phyloP scores from a whole-genome alignment of 1,140 invertebrate genomes.

The Eufriesea mexicana region DNA sequence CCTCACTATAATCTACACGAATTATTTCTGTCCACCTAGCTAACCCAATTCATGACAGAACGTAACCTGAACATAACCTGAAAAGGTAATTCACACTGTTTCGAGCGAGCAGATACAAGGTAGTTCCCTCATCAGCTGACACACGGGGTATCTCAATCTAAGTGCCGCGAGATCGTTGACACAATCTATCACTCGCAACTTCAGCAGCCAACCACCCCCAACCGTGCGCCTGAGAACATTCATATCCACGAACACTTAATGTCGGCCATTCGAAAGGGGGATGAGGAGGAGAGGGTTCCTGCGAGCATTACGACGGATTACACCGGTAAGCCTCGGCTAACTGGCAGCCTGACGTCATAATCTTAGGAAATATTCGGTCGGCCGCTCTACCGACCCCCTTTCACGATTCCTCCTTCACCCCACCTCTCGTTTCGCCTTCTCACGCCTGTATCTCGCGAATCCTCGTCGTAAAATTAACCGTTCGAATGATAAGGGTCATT shows the following conservation, averaged over 20 bases:
- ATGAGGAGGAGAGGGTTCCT: slow-evolving; percentile 1
- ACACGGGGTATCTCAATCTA: not conserved
- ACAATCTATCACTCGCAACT: not conserved
- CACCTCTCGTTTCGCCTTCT: not conserved
- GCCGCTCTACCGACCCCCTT: slow-evolving; percentile 59
- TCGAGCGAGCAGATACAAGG: no score
- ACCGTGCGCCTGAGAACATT: not conserved
- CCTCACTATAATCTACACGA: no score
- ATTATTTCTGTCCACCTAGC: no score
- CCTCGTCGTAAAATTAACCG: slow-evolving; percentile 27
- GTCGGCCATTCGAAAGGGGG: slow-evolving; percentile 16
- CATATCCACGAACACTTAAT: slow-evolving; percentile 38
- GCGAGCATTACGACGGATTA: slow-evolving; percentile 80
- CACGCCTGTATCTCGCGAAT: not conserved
- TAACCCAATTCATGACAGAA: no score
- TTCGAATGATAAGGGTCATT: no score
- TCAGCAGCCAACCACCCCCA: not conserved
- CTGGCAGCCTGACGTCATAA: slow-evolving; percentile 81
- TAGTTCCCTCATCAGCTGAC: no score
- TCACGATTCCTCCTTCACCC: slow-evolving; percentile 27
- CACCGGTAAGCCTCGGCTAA: slow-evolving; percentile 78
- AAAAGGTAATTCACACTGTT: no score
- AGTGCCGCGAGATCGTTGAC: not conserved
- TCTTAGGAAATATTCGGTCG: slow-evolving; percentile 80
- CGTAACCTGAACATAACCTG: no score